A percentile compares a stretch with the other conserved stretches of the same genome.
These are phyloP conservation scores for Cylloceria caligata DNA, from an alignment of 2,888 invertebrate genomes.

Conservation along the genomic window DNA sequence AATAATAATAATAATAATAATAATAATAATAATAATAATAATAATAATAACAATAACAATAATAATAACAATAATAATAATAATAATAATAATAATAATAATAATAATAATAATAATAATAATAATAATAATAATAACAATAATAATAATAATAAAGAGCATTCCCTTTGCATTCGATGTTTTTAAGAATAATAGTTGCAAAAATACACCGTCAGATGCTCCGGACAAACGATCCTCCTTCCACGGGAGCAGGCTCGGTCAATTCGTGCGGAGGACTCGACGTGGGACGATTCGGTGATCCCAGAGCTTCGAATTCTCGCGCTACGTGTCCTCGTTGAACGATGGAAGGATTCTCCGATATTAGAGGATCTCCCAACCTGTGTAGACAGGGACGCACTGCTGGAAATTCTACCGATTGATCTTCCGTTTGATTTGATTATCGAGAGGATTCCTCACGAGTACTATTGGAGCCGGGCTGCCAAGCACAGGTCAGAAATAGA, in stretches of 20 bases:
- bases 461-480: conserved; percentile 88
- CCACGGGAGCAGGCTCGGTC: conserved; percentile 72
- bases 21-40: no score
- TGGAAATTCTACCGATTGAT: conserved; percentile 87
- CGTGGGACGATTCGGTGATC: conserved; percentile 76
- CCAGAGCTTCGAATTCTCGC: conserved; percentile 77
- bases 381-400: conserved; percentile 86
- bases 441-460: conserved; percentile 85
- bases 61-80: no score
- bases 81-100: no score
- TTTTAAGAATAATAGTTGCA: conserved; percentile 24
- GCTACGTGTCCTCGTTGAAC: conserved; percentile 72
- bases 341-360: conserved; percentile 85
- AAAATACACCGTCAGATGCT: conserved; percentile 74
- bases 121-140: neutral
- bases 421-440: conserved; percentile 86
- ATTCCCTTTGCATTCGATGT: conserved; percentile 28
- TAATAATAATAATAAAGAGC: conserved; percentile 24
- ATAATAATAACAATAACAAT: no score
- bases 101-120: no score
- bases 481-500: conserved; percentile 75
- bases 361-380: conserved; percentile 86
- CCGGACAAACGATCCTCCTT: conserved; percentile 73
- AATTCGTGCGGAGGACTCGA: conserved; percentile 76
- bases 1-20: no score